A percentile compares a stretch with the other conserved stretches of the same genome.
Conservation (phyloP, 2,797 vertebrate genomes). For the Tauraco hartlaubi region DNA sequence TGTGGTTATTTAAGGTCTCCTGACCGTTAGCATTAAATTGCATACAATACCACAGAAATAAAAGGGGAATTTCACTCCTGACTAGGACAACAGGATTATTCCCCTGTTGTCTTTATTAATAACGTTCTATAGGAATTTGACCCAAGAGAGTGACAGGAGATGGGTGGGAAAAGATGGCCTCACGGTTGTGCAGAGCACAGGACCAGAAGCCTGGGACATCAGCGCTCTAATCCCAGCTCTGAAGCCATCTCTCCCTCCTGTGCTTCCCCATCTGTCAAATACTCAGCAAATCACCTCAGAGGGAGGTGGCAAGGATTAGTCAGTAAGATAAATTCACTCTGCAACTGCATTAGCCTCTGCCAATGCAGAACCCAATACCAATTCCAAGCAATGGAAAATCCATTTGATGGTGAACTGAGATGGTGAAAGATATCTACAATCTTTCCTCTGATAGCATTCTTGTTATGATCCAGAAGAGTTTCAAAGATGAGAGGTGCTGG, state of each 20-base stretch:
- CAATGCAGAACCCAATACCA: neutral
- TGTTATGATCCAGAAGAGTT: neutral
- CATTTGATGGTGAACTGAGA: neutral
- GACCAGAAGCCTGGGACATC: neutral
- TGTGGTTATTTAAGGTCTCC: slow-evolving; percentile 12
- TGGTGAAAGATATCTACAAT: neutral
- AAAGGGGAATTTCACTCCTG: neutral
- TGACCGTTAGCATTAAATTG: neutral
- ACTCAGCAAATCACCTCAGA: slow-evolving; percentile 28
- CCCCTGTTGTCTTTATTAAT: neutral
- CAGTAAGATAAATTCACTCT: neutral
- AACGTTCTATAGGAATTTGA: neutral
- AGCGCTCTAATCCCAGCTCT: slow-evolving; percentile 3
- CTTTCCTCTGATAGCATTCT: neutral
- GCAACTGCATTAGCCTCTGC: neutral
- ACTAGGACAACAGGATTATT: neutral
- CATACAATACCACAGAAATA: neutral
- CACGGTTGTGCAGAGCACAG: neutral
- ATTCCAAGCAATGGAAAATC: slow-evolving; percentile 20
- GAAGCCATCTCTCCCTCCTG: neutral
- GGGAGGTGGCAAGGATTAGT: slow-evolving; percentile 31
- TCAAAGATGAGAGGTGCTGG: neutral
- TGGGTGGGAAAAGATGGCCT: neutral
- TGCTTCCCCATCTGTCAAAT: slow-evolving; percentile 29
- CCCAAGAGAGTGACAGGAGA: neutral